These are phyloP conservation scores for Struthio camelus DNA, from an alignment of 2,113 vertebrate genomes.

Conservation along the genomic window DNA sequence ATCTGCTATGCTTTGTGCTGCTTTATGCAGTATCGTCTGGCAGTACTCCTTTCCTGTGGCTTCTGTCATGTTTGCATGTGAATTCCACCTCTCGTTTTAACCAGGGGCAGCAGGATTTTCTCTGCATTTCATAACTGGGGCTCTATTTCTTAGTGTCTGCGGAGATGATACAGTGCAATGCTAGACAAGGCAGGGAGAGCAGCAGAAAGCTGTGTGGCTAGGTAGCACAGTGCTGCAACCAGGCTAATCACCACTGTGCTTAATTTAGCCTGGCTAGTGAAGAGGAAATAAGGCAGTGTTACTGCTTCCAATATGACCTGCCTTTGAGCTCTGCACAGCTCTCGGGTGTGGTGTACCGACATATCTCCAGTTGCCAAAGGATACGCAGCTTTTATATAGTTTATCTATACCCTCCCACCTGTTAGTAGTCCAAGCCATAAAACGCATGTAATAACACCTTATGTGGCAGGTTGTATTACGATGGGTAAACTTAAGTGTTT, in stretches of 20 bases:
- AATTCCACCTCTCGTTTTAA: not conserved
- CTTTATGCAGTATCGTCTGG: not conserved
- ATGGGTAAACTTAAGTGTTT: not conserved
- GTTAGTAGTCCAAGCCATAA: not conserved
- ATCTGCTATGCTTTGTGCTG: not conserved
- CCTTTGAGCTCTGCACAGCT: not conserved
- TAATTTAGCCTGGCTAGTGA: not conserved
- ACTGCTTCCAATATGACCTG: accelerated
- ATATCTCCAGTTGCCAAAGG: not conserved
- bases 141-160: not conserved
- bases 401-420: accelerated
- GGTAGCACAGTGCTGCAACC: not conserved
- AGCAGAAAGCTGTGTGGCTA: not conserved
- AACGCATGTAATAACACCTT: not conserved
- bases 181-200: not conserved
- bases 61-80: not conserved
- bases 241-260: not conserved
- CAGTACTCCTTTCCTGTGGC: not conserved
- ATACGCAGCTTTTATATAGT: not conserved
- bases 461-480: not conserved
- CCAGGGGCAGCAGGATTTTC: not conserved
- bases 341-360: not conserved
- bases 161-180: not conserved
- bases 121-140: not conserved
- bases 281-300: accelerated